Evolutionary conservation across 1,140 invertebrate species (phyloP), one percentile per base, ranked within the genome.

Genomic region (Brachionus sp.): DNA sequence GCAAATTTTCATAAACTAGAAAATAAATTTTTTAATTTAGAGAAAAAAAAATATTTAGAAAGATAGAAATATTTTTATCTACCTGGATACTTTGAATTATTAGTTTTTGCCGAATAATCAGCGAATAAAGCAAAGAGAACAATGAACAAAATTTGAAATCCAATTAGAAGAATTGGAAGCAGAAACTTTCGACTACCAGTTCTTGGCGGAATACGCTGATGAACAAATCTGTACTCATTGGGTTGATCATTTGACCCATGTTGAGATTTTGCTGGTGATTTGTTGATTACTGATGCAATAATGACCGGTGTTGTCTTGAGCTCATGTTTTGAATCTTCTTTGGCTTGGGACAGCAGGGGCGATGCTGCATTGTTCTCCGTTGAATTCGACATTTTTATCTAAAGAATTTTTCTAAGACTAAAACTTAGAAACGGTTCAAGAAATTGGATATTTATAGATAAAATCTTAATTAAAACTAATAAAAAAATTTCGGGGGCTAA

Each of bases 1-100:
- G 84, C 2, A 86, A 77, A 46, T 85, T 84, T 46, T 86, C 84
- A 77, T 86, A 85, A 19, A 84, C 85, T 86, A 39, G 1, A 82
- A 83, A 62, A 50, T 29, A 33, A n/a, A 13, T 77, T 16, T 35
- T 13, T 19, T 50, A 50, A 53, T 29, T 19, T 77, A 44, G 13
- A 10, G 9, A 53, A 44, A 29, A 73, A 44, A 33, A 37, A 10
- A n/a, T 19, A 73, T 29, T 73, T n/a, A 19, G 29, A 12, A 35
- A 73, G 6, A 44, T 25, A 73, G 7, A 16, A 42, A 46, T 19
- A 46, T 29, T 46, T 23, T 12, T 13, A 68, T n/a, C 33, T 66
- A 66, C 64, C n/a, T 13, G 66, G 23, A 70, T 70, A 70, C 33
- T 42, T 70, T 25, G 66, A 5, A 13, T 35, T 35, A 29, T 37